These are phyloP conservation scores for Lepus townsendii DNA, from an alignment of 2,797 vertebrate species.

Conservation along the genomic window DNA sequence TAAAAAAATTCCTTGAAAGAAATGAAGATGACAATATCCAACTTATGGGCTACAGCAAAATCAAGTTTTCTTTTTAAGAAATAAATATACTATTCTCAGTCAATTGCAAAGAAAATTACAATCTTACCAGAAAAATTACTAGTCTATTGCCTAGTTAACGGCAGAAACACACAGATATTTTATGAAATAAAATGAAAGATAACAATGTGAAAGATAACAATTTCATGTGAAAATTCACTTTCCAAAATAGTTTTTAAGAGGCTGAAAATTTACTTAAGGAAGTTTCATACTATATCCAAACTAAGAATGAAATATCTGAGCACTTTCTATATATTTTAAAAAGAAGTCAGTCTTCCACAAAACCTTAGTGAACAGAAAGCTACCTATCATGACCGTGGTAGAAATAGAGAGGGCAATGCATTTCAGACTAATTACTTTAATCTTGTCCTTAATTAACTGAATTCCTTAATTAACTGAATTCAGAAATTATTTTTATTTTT, in stretches of 20 bases:
- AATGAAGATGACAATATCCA: too few relatives aligned
- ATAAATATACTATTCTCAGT: background rate
- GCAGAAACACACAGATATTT: background rate
- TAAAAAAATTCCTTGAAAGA: too few relatives aligned
- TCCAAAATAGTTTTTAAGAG: background rate
- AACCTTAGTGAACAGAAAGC: background rate
- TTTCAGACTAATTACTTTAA: background rate
- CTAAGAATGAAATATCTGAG: background rate
- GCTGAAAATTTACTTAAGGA: background rate
- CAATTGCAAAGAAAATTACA: background rate
- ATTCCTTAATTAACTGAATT: slow-evolving; percentile 21
- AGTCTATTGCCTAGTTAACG: background rate
- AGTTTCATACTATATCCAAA: background rate
- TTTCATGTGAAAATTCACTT: slow-evolving; percentile 9
- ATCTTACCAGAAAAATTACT: background rate
- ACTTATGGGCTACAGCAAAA: too few relatives aligned
- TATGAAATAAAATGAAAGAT: too few relatives aligned
- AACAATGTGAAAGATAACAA: background rate
- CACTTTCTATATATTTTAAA: background rate
- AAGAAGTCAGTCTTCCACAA: background rate
- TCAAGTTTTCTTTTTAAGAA: background rate
- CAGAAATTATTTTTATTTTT: background rate
- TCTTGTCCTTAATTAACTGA: slow-evolving; percentile 21
- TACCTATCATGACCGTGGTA: background rate
- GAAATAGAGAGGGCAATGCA: background rate